phyloP scores from a whole-genome alignment of 2,113 vertebrate genomes.

The Butorides virescens region DNA sequence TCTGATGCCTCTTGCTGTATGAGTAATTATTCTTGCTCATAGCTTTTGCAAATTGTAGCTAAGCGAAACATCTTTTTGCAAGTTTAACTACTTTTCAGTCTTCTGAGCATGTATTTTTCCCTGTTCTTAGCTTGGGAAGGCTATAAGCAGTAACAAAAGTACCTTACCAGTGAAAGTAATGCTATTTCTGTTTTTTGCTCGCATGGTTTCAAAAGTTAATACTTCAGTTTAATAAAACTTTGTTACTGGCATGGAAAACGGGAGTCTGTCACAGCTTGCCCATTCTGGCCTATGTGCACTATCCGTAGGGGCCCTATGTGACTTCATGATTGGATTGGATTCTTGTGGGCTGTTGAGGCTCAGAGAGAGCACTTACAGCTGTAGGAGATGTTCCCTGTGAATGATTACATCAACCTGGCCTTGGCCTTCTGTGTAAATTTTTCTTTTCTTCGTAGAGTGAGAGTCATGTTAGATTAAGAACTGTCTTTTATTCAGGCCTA shows the following conservation, averaged over 20 bases:
- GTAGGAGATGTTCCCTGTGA: not conserved
- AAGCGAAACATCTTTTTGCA: not conserved
- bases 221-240: not conserved
- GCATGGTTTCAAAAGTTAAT: not conserved
- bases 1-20: not conserved
- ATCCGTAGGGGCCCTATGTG: not conserved
- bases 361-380: not conserved
- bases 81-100: not conserved
- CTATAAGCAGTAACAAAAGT: not conserved
- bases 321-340: not conserved
- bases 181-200: not conserved
- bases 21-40: not conserved
- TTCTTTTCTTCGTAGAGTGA: not conserved
- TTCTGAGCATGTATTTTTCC: not conserved
- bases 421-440: rapidly evolving
- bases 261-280: not conserved
- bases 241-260: not conserved
- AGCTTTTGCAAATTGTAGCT: not conserved
- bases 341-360: not conserved
- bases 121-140: not conserved
- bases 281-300: not conserved
- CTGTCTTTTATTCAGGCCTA: not conserved
- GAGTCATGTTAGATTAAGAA: not conserved
- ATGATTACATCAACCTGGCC: not conserved
- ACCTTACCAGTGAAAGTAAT: not conserved